Evolutionary conservation across 1,140 invertebrate species (phyloP).

Genomic region (Matsumurasca onukii): DNA sequence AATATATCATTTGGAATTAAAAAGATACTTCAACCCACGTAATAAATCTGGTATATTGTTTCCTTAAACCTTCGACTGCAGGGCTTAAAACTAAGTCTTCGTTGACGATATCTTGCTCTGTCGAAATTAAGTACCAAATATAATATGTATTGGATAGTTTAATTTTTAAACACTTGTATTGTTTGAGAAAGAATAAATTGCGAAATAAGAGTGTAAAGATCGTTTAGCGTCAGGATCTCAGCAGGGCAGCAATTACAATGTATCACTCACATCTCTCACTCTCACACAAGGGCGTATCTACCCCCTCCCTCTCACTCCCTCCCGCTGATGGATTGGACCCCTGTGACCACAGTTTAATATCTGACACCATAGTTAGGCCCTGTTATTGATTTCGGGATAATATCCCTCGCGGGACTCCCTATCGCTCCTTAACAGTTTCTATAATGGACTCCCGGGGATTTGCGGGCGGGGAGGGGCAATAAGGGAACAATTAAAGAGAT

Average conservation of each 20-base stretch:
- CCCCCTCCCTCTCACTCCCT: neutral
- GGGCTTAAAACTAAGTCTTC: too few relatives aligned
- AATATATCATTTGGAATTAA: too few relatives aligned
- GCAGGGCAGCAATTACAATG: neutral
- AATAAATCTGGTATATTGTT: too few relatives aligned
- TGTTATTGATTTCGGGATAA: constrained; percentile 24
- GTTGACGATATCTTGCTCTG: too few relatives aligned
- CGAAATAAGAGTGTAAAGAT: neutral
- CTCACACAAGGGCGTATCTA: neutral
- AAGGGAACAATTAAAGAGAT: constrained; percentile 15
- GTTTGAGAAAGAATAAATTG: constrained; percentile 17
- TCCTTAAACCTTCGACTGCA: too few relatives aligned
- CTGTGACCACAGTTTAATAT: constrained; percentile 25
- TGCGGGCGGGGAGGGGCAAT: neutral
- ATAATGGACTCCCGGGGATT: constrained; percentile 18
- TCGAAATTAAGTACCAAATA: too few relatives aligned
- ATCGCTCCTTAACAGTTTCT: constrained; percentile 22
- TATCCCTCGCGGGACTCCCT: constrained; percentile 17
- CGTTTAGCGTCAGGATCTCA: neutral
- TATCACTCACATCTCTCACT: neutral
- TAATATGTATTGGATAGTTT: too few relatives aligned
- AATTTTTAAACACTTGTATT: too few relatives aligned
- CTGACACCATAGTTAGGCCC: constrained; percentile 22
- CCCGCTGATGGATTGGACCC: constrained; percentile 24
- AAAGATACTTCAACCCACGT: too few relatives aligned